Evolutionary conservation across 1,140 invertebrate genomes (phyloP).

Genomic region (Nephila pilipes): DNA sequence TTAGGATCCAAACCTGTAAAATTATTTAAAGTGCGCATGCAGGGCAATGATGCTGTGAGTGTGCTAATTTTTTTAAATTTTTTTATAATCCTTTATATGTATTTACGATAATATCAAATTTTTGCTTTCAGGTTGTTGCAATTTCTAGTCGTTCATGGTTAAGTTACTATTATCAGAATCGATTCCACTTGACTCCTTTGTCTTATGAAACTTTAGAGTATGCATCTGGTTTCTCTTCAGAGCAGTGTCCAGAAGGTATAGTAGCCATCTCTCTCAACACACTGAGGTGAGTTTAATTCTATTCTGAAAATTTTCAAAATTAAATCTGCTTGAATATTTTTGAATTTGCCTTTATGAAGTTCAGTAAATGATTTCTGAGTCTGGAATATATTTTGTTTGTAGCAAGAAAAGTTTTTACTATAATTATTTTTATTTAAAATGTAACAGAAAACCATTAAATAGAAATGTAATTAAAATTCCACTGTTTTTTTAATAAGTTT

Average conservation of each 20-base stretch:
- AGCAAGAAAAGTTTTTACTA: too few relatives aligned
- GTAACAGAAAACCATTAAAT: too few relatives aligned
- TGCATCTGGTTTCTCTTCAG: slow-evolving; percentile 98
- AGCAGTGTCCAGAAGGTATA: slow-evolving; percentile 99
- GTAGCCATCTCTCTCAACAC: slow-evolving; percentile 99
- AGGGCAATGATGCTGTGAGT: slow-evolving; percentile 94
- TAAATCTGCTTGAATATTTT: too few relatives aligned
- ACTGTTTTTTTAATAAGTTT: too few relatives aligned
- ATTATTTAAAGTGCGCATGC: slow-evolving; percentile 96
- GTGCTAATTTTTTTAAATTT: background rate
- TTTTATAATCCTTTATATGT: background rate
- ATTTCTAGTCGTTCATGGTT: slow-evolving; percentile 99
- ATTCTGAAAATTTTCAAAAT: background rate
- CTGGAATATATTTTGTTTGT: too few relatives aligned
- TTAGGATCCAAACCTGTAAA: slow-evolving; percentile 97
- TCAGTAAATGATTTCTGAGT: too few relatives aligned
- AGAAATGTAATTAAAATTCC: too few relatives aligned
- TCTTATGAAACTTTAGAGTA: slow-evolving; percentile 98
- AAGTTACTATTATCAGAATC: slow-evolving; percentile 98
- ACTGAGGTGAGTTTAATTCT: slow-evolving; percentile 84
- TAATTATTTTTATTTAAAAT: too few relatives aligned
- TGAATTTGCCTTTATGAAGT: too few relatives aligned
- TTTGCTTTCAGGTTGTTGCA: slow-evolving; percentile 88
- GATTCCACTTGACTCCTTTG: slow-evolving; percentile 96
- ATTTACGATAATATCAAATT: background rate